Evolutionary conservation across 2,797 vertebrate species (phyloP).

Genomic region (Astyanax mexicanus): DNA sequence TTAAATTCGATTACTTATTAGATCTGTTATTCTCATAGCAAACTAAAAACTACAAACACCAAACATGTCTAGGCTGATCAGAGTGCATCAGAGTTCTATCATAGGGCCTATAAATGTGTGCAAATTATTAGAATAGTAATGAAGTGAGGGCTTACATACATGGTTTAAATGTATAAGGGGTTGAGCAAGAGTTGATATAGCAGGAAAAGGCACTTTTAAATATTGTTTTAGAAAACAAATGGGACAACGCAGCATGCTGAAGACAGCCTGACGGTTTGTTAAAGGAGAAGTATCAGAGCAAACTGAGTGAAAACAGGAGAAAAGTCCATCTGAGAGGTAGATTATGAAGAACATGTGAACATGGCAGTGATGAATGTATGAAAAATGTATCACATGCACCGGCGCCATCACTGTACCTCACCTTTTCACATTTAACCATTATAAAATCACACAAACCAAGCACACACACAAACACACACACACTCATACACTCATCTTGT

Average conservation of each 20-base stretch:
- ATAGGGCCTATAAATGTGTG: not conserved
- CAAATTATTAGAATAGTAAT: too few relatives aligned
- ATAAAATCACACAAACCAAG: constrained; percentile 12
- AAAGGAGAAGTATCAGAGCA: not conserved
- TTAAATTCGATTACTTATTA: not conserved
- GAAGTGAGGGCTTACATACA: too few relatives aligned
- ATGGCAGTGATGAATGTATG: not conserved
- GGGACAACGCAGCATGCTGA: not conserved
- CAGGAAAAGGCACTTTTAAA: not conserved
- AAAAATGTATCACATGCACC: constrained; percentile 10
- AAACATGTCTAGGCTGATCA: not conserved
- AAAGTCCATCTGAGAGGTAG: constrained; percentile 46
- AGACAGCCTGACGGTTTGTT: not conserved
- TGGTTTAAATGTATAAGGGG: too few relatives aligned
- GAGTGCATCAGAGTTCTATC: too few relatives aligned
- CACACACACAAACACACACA: not conserved
- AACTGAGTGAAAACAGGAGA: not conserved
- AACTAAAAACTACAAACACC: not conserved
- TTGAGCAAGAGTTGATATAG: not conserved
- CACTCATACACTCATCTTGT: constrained; percentile 14
- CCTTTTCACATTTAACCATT: constrained; percentile 37
- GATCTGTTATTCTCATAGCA: not conserved
- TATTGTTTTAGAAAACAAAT: not conserved
- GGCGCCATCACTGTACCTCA: constrained; percentile 50
- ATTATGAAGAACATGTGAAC: constrained; percentile 14